Base-by-base conservation (phyloP, 2,113 vertebrate genomes). In the Perognathus longimembris region DNA sequence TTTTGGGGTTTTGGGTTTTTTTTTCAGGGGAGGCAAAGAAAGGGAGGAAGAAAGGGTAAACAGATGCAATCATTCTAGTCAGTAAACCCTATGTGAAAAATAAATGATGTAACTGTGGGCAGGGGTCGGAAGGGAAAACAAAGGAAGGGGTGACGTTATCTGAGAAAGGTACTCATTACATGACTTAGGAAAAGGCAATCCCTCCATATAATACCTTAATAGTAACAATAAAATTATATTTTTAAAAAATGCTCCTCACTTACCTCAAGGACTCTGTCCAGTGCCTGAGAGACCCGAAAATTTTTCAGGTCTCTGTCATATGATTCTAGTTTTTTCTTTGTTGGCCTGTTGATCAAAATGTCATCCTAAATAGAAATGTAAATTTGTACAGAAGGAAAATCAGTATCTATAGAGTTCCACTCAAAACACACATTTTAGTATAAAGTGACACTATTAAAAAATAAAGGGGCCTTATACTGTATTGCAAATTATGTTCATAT, bases 221-320 rank as follows among this genome's bases (percentile, higher is more conserved):
- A 54, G 24, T 20, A 78, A 24, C 30, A 69, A n/a, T 84, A 45
- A 38, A 54, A 54, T 54, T 24, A 11, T 54, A 54, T 54, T 54
- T 54, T 54, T 54, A 54, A 54, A 54, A 86, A 90, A 38, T 38
- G 28, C 9, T 92, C 14, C 91, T 95, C 97, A 99, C 96, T 96
- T 97, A 99, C 99, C 98, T 98, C 96, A 79, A 99, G 96, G 20
- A 99, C 99, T 9, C 98, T 97, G 97, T 99, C 99, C 67, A 99
- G 98, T 54, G 99, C 99, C 95, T 99, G 99, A 32, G 99, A 99
- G 71, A 99, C 98, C 42, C 99, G 98, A 94, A 99, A 99, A 88
- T 98, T 98, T 98, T 98, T 99, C 54, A 99, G 98, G 26, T 99
- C 96, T 85, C 97, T 98, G 98, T 99, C 99, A 0, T 99, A 99